phyloP scores from a whole-genome alignment of 2,113 vertebrate species.

The Amphiprion ocellaris region DNA sequence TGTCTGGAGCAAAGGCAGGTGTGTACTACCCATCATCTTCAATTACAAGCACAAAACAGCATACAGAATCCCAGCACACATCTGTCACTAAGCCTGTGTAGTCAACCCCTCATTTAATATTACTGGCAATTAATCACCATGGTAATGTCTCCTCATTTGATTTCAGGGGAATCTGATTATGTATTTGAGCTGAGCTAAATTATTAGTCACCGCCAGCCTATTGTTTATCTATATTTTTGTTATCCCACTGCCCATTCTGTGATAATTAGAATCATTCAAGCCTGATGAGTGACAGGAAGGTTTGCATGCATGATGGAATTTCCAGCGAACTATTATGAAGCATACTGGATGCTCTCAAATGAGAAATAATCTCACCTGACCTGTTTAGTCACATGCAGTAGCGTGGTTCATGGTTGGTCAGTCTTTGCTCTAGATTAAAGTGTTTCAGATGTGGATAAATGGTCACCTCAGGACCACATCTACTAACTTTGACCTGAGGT shows the following conservation, averaged over 20 bases:
- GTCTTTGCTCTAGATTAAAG: too few relatives aligned
- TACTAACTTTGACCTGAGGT: too few relatives aligned
- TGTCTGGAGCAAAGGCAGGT: slow-evolving; percentile 10
- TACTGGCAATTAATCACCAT: slow-evolving; percentile 63
- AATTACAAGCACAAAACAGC: slow-evolving; percentile 4
- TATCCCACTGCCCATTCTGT: slow-evolving; percentile 34
- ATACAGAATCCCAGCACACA: slow-evolving; percentile 1
- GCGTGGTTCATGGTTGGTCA: too few relatives aligned
- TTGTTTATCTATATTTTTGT: slow-evolving; percentile 59
- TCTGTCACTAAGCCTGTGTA: slow-evolving; percentile 12
- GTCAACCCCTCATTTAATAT: slow-evolving; percentile 57
- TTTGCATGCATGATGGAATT: slow-evolving; percentile 33
- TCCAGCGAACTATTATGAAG: background rate
- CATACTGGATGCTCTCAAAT: background rate
- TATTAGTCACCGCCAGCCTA: slow-evolving; percentile 67
- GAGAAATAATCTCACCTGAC: slow-evolving; percentile 1
- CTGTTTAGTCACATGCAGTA: background rate
- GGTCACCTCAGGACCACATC: background rate
- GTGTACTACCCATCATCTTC: background rate
- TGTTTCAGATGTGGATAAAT: background rate
- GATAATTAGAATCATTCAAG: slow-evolving; percentile 62
- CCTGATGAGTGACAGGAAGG: slow-evolving; percentile 33
- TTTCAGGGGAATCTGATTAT: slow-evolving; percentile 67
- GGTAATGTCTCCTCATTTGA: slow-evolving; percentile 67
- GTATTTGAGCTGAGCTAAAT: slow-evolving; percentile 69